A percentile compares a stretch with the other conserved stretches of the same genome.
Conservation (phyloP, 2,113 vertebrate genomes). For the Hyperopisus bebe region DNA sequence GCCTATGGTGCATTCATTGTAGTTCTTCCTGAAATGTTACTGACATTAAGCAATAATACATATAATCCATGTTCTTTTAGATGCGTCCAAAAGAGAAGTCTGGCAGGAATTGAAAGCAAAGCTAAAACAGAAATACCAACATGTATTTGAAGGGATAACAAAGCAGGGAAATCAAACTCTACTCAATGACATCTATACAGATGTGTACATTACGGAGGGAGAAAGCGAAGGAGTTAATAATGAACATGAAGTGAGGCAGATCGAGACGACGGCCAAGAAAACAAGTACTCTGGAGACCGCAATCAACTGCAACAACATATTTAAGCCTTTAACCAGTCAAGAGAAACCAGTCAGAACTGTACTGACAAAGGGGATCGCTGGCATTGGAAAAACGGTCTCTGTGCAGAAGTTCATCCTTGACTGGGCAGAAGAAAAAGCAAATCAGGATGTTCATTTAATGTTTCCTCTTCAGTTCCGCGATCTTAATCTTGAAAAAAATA, state of each 20-base stretch:
- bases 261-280: not conserved
- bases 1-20: not conserved
- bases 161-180: not conserved
- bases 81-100: not conserved
- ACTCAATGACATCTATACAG: not conserved
- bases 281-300: not conserved
- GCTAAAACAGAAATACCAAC: not conserved
- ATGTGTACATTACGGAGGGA: not conserved
- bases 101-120: not conserved
- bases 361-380: not conserved
- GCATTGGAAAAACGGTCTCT: not conserved
- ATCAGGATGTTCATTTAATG: not conserved
- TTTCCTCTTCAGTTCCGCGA: not conserved
- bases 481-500: not conserved
- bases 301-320: not conserved
- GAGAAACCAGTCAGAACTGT: not conserved
- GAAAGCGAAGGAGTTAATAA: not conserved
- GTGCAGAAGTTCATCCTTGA: not conserved
- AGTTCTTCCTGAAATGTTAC: not conserved
- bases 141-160: not conserved
- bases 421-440: not conserved
- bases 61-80: not conserved
- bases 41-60: not conserved
- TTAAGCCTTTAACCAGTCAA: not conserved
- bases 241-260: not conserved